Conservation (phyloP, 2,797 vertebrate species). For the Halcyon badia region DNA sequence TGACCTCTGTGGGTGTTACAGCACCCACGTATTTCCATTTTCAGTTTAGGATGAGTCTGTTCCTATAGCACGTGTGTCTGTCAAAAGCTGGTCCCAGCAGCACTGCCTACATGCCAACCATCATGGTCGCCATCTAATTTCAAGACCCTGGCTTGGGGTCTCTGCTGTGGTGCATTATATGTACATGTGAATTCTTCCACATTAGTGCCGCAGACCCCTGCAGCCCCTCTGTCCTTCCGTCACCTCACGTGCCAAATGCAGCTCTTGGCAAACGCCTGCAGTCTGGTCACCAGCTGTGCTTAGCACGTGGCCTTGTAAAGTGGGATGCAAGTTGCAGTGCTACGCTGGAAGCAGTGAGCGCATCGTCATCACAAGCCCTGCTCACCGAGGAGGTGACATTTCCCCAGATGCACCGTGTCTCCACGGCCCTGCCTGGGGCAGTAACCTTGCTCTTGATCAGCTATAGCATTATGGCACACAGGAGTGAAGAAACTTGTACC, state of each 20-base stretch:
- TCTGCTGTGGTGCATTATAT: neutral
- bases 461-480: neutral
- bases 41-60: neutral
- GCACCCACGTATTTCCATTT: neutral
- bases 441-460: neutral
- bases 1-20: neutral
- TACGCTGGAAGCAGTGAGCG: neutral
- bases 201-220: neutral
- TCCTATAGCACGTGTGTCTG: neutral
- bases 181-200: neutral
- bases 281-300: neutral
- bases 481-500: neutral
- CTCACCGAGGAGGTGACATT: neutral
- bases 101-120: neutral
- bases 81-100: neutral
- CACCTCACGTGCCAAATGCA: neutral
- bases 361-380: neutral
- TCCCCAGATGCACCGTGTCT: neutral
- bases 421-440: fast-evolving
- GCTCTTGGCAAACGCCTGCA: neutral
- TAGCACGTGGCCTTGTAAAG: neutral
- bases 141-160: neutral
- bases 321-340: neutral
- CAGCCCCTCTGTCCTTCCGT: neutral
- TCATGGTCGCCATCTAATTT: neutral